Evolutionary conservation across 1,140 invertebrate genomes (phyloP).

Genomic region (Drosophila leontia): DNA sequence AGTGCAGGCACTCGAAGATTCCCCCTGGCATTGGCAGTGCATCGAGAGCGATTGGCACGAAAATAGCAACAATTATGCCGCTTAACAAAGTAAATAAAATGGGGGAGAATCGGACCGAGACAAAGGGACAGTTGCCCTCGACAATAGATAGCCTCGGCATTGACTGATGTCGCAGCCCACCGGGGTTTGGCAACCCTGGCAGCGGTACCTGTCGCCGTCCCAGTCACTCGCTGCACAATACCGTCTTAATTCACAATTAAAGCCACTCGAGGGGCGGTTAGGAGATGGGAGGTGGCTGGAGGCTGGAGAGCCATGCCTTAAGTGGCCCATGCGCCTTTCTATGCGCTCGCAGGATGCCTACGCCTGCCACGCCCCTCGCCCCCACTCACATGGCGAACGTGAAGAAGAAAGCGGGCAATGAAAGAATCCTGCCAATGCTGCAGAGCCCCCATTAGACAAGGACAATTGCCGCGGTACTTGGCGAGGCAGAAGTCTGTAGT

Average conservation of each 20-base stretch:
- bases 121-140: conserved; percentile 45
- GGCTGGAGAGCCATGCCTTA: conserved; percentile 36
- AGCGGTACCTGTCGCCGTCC: conserved; percentile 22
- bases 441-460: conserved; percentile 69
- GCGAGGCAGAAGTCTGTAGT: conserved; percentile 36
- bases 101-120: conserved; percentile 20
- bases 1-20: conserved; percentile 41
- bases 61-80: conserved; percentile 81
- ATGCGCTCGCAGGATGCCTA: conserved; percentile 43
- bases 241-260: conserved; percentile 85
- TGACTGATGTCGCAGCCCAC: conserved; percentile 21
- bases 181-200: conserved; percentile 53
- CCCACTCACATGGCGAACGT: conserved; percentile 40
- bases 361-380: conserved; percentile 34
- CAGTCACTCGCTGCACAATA: conserved; percentile 69
- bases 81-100: conserved; percentile 76
- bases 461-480: conserved; percentile 59
- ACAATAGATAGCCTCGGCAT: conserved; percentile 74
- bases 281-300: background rate
- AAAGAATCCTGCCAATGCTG: conserved; percentile 46
- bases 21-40: conserved; percentile 74
- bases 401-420: conserved; percentile 38
- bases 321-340: conserved; percentile 75
- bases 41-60: conserved; percentile 67
- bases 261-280: conserved; percentile 68